These are phyloP conservation scores for Platorchestia sp. DNA, from an alignment of 1,140 invertebrate genomes.

Conservation along the genomic window DNA sequence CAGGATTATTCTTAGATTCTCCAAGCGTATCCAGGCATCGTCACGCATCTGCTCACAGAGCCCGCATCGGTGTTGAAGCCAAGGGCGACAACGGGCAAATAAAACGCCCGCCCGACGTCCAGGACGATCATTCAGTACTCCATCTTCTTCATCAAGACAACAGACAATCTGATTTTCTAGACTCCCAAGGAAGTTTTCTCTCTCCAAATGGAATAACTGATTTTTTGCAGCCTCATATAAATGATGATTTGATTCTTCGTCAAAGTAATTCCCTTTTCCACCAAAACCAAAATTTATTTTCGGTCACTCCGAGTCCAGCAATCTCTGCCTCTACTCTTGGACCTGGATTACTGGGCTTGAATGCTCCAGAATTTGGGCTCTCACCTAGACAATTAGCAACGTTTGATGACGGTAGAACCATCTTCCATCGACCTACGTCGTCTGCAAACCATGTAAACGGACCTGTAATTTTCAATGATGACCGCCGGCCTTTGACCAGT, in stretches of 20 bases:
- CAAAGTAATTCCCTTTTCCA: constrained; percentile 7
- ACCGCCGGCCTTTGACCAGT: neutral
- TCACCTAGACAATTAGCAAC: neutral
- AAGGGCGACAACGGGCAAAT: constrained; percentile 48
- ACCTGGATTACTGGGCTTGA: neutral
- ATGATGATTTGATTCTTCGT: neutral
- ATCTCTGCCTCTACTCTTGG: neutral
- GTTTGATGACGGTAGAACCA: neutral
- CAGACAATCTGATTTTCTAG: neutral
- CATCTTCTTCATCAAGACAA: neutral
- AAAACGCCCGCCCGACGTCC: neutral
- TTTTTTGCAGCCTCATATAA: constrained; percentile 33
- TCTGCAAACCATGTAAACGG: neutral
- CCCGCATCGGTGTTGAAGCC: constrained; percentile 26
- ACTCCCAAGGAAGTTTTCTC: neutral
- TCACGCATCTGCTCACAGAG: neutral
- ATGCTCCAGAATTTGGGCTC: neutral
- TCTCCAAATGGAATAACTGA: neutral
- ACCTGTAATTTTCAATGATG: neutral
- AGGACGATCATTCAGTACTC: neutral
- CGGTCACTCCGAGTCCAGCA: neutral
- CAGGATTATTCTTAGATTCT: constrained; percentile 24
- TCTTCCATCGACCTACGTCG: constrained; percentile 26
- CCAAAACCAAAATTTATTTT: neutral
- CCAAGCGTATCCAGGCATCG: neutral